Base-by-base conservation (phyloP, 2,113 vertebrate genomes). In the Tylochromis polylepis region DNA sequence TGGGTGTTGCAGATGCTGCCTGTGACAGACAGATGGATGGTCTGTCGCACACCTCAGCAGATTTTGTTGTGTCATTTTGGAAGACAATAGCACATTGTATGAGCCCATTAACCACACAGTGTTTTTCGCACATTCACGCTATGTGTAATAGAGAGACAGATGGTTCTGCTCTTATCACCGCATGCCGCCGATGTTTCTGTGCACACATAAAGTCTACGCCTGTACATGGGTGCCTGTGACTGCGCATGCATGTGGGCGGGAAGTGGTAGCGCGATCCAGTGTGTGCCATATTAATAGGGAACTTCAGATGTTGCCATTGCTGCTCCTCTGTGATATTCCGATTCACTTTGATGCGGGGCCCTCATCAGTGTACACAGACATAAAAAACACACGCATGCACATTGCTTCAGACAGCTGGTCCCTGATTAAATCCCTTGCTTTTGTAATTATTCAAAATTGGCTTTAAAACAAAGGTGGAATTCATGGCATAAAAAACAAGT, bases 391-490 rank as follows among this genome's bases (percentile, higher is more conserved):
- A 81, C 72, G 9, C 57, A 2, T 83, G 46, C 83, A 62, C 81
- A 38, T 89, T 38, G 87, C 94, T 90, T 92, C 89, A 92, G 86
- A 93, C 94, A 96, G 93, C 94, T 92, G 91, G 87, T 95, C 91
- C 85, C 88, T 89, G 91, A 93, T 95, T 95, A 89, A 95, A 93
- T 93, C 94, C 92, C 92, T 94, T 91, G 95, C 93, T 94, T 94
- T 96, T 92, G 91, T 93, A 94, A 95, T 95, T 94, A 94, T 95
- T 95, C 84, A 92, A 75, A 89, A 90, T 95, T 95, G 94, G 93
- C 95, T 85, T 83, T 75, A 65, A 91, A 91, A 95, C 92, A 95
- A 95, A 95, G 88, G 89, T 92, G 85, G 85, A 89, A 93, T 91
- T 93, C 90, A 81, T 77, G 70, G 89, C 87, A 82, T 79, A 84